Evolutionary conservation across 2,888 invertebrate genomes (phyloP).

Genomic region (Sepiola atlantica): DNA sequence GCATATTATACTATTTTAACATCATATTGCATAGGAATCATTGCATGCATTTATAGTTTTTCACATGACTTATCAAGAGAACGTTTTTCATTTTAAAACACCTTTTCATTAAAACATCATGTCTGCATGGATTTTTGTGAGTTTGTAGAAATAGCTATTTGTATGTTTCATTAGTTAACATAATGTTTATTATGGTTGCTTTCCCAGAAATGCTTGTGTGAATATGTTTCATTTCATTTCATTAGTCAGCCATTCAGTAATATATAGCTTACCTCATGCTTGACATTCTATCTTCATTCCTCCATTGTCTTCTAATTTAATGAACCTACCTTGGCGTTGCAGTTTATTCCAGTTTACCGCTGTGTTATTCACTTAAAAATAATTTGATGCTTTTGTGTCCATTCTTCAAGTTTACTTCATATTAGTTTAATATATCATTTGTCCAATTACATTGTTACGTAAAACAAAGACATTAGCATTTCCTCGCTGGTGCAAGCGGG

Average conservation of each 20-base stretch:
- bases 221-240: background rate
- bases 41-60: background rate
- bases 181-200: conserved; percentile 32
- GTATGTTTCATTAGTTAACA: background rate
- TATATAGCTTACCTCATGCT: background rate
- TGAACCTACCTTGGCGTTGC: background rate
- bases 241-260: background rate
- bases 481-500: too few species aligned
- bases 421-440: background rate
- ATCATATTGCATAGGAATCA: background rate
- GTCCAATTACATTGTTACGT: background rate
- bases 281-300: background rate
- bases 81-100: background rate
- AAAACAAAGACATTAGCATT: background rate
- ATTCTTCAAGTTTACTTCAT: background rate
- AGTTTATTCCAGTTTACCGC: background rate
- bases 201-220: background rate
- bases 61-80: background rate
- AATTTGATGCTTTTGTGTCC: background rate
- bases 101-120: background rate
- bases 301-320: background rate
- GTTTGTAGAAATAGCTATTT: conserved; percentile 32
- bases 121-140: conserved; percentile 1
- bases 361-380: background rate
- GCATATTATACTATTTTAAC: background rate